Evolutionary conservation across 2,113 vertebrate genomes (phyloP), one percentile per base, ranked within the genome.

Genomic region (Sinocyclocheilus anshuiensis): DNA sequence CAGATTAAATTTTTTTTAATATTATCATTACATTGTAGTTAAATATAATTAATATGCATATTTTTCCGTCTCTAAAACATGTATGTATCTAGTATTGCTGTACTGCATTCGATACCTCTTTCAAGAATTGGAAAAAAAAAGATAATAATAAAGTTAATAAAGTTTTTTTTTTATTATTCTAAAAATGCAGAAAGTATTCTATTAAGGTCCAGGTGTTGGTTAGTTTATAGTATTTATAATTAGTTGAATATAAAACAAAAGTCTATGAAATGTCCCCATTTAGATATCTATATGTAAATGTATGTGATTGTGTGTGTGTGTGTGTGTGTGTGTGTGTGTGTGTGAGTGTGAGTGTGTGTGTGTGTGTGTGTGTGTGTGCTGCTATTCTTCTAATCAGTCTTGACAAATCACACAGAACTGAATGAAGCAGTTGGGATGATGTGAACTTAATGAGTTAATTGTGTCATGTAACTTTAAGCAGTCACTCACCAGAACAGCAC

Each of bases 401-500:
- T 13, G n/a, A 26, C n/a, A 13, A 13, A 45, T 11, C 42, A 2
- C 42, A 11, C 9, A 45, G 42, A 11, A 15, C 61, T n/a, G 12
- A 6, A 63, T 65, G 4, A 65, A 65, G 61, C 61, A 26, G 61
- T 11, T 48, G 45, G 45, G 20, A 65, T 15, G 20, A 65, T 13
- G 20, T 65, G 12, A 65, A 24, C 42, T 2, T 10, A 65, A 26
- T 5, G 12, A 65, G 61, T 65, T 24, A 12, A 26, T 1, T 26
- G 24, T 1, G 24, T 12, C 6, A 65, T 7, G 15, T 4, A 18
- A 13, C 6, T 22, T 20, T 8, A 42, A 16, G 4, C 16, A 65
- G 79, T 50, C 8, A 87, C 94, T 75, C 92, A 99, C 98, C 96
- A 99, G 90, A 79, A 99, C 91, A 0, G 96, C 94, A 9, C 93